Base-by-base conservation (phyloP, 2,113 vertebrate genomes). In the Phasianus colchicus region DNA sequence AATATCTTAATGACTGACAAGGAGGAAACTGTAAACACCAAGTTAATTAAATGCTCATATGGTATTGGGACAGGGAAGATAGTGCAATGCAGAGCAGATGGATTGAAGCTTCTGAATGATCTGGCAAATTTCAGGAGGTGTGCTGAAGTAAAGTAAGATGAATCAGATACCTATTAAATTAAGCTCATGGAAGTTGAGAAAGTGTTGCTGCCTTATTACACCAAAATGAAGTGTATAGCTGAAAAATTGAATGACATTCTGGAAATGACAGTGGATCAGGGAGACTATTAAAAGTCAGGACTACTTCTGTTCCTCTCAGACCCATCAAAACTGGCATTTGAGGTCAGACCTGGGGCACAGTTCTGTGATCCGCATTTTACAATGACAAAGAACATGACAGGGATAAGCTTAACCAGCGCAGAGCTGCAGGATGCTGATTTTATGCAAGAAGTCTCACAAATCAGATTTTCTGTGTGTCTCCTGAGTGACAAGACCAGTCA, bases 31-130 rank as follows among this genome's bases (percentile, higher is more conserved):
- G 34, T 89, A 91, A 95, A 89, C 69, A 91, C 13, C 36, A 71
- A 86, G 76, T 76, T 93, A 86, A 96, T 95, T 70, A 92, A 93
- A 74, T 86, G 13, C 17, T 91, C 25, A 3, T 13, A 70, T 83
- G 80, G 48, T 93, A 58, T 7, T 88, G 78, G 57, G 38, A 57
- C 13, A 40, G 67, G 20, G 34, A 91, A 64, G 55, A 40, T 80
- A 67, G 34, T 89, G 21, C 80, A 66, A 66, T 70, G 85, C 74
- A 86, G 50, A 80, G 55, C 45, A 83, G 45, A 67, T 91, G 60
- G 72, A 80, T 24, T 88, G 32, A 85, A 89, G 83, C 83, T 87
- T 82, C 45, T 91, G 55, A 80, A 58, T 94, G 67, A 86, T 95
- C 19, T 70, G 45, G n/a, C 30, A 83, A 55, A 72, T 73, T 92